Percentiles rank a stretch among this genome's conserved stretches.
These are phyloP conservation scores for Lepeophtheirus salmonis DNA, from an alignment of 1,140 invertebrate genomes.

Conservation along the genomic window DNA sequence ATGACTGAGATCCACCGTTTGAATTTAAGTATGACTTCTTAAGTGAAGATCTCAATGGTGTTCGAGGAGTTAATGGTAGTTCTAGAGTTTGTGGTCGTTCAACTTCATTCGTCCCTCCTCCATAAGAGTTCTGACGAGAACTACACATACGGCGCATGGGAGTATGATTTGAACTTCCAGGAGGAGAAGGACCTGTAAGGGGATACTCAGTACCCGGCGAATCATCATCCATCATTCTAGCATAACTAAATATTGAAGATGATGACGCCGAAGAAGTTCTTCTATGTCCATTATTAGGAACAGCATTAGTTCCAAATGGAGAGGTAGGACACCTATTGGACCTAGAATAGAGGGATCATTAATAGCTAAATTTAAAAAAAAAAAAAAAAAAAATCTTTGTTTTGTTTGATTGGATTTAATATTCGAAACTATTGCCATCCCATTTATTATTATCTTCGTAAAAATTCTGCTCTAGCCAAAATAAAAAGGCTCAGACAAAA, in stretches of 20 bases:
- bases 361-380: too few species aligned
- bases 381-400: too few species aligned
- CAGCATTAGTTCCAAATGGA: neutral
- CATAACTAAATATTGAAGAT: neutral
- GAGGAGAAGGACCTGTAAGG: constrained; percentile 18
- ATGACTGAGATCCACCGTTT: constrained; percentile 9
- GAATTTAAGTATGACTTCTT: constrained; percentile 19
- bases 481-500: too few species aligned
- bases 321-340: neutral
- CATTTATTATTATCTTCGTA: too few species aligned
- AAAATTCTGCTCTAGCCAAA: too few species aligned
- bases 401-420: too few species aligned
- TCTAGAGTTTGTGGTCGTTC: constrained; percentile 52
- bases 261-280: neutral
- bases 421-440: too few species aligned
- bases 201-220: neutral
- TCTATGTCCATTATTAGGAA: neutral
- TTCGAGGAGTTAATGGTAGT: constrained; percentile 23
- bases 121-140: constrained; percentile 39
- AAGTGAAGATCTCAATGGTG: constrained; percentile 18
- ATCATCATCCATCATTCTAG: neutral
- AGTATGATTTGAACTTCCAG: constrained; percentile 8
- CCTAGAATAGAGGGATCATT: too few species aligned
- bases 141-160: neutral
- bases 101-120: constrained; percentile 28